Percentiles rank a stretch among this genome's conserved stretches.
Evolutionary conservation across 2,797 vertebrate genomes (phyloP).

Genomic region (Austrolebias charrua): DNA sequence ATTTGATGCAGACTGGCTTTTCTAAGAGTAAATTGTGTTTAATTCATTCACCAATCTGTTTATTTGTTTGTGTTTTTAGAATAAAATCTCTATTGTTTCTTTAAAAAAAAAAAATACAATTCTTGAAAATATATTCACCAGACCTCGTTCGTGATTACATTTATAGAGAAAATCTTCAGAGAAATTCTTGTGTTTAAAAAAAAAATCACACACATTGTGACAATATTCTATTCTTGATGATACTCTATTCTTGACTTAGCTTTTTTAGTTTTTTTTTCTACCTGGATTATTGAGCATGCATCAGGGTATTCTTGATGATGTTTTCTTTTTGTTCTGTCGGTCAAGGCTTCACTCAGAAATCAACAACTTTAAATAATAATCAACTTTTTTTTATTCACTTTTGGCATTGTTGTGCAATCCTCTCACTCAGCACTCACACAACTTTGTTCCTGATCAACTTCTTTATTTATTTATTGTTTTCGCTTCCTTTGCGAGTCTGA

Average conservation of each 20-base stretch:
- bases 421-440: constrained; percentile 11
- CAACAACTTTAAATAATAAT: constrained; percentile 24
- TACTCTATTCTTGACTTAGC: too few relatives aligned
- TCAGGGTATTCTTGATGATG: not conserved
- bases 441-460: constrained; percentile 18
- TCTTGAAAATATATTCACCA: constrained; percentile 1
- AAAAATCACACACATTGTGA: constrained; percentile 10
- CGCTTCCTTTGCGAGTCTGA: not conserved
- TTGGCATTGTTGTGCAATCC: constrained; percentile 20
- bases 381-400: constrained; percentile 28
- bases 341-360: constrained; percentile 20
- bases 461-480: not conserved
- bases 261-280: too few relatives aligned
- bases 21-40: constrained; percentile 17
- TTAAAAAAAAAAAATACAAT: not conserved
- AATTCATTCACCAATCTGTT: not conserved
- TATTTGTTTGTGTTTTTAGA: not conserved
- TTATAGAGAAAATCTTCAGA: constrained; percentile 5
- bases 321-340: constrained; percentile 9
- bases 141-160: not conserved
- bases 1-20: constrained; percentile 49
- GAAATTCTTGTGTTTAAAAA: constrained; percentile 20
- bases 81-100: not conserved
- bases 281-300: too few relatives aligned
- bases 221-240: not conserved